Base-by-base conservation (phyloP, 2,888 invertebrate species). In the Acronicta leporina region DNA sequence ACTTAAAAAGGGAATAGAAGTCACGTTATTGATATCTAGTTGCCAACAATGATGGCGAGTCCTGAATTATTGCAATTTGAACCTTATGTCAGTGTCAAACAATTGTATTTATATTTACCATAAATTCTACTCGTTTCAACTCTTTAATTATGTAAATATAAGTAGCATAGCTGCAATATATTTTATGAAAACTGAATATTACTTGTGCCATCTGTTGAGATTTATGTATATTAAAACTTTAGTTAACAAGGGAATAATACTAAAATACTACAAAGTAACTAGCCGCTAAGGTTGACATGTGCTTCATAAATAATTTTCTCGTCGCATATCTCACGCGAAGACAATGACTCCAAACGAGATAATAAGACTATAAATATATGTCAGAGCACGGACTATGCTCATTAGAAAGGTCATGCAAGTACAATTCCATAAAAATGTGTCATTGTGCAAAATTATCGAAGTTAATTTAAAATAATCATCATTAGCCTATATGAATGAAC, bases 121-220 rank as follows among this genome's bases (percentile, higher is more conserved):
- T n/a, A 38, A n/a, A n/a, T n/a, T 33, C 11, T 33, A 11, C 33
- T 11, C 11, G 11, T 33, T 33, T 33, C 33, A 11, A 1, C 11
- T 30, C 30, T 33, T 33, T 30, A 30, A 11, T 33, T 33, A 33
- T 33, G 11, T 33, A 7, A n/a, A 38, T 38, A 38, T 6, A 38
- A n/a, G 38, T 38, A 38, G 38, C 33, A 33, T 33, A 33, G 30
- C 11, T 33, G 33, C 33, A 10, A 33, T 2, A 33, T 30, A 30
- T 27, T 27, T 27, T 30, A 30, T 33, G 33, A 3, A 38, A 38
- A n/a, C 13, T n/a, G 0, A 6, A 38, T 38, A 38, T 46, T 43
- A 33, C 51, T 25, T 14, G 52, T 52, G 52, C 52, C 43, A 52
- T 52, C 7, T 41, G 27, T 13, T 51, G 51, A 42, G 42, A 51